Evolutionary conservation across 2,113 vertebrate species (phyloP).

Genomic region (Mormyrus lacerda): DNA sequence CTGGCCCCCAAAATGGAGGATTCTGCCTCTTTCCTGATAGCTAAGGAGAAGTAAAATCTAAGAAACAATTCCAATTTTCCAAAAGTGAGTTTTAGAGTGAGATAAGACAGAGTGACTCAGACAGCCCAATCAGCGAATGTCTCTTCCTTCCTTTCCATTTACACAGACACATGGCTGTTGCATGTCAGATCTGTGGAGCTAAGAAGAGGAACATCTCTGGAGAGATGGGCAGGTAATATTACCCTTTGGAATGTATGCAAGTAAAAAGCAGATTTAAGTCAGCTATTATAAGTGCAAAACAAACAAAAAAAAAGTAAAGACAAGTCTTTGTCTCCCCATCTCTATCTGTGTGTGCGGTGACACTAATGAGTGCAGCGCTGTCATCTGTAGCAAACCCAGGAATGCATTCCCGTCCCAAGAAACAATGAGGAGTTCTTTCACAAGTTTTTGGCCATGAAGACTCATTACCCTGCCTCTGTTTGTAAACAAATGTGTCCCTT

Average conservation of each 20-base stretch:
- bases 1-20: slow-evolving; percentile 24
- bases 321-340: not conserved
- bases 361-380: slow-evolving; percentile 8
- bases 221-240: not conserved
- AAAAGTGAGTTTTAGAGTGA: slow-evolving; percentile 23
- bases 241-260: not conserved
- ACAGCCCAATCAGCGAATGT: slow-evolving; percentile 17
- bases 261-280: not conserved
- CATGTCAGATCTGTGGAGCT: not conserved
- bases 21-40: slow-evolving; percentile 13
- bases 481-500: slow-evolving; percentile 16
- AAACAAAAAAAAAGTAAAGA: not conserved
- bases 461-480: slow-evolving; percentile 14
- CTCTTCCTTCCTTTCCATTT: not conserved
- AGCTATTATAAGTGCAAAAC: not conserved
- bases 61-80: slow-evolving; percentile 33
- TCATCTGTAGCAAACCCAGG: not conserved
- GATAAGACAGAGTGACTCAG: slow-evolving; percentile 16
- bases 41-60: not conserved
- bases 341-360: not conserved
- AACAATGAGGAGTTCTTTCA: not conserved
- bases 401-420: not conserved
- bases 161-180: not conserved
- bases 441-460: not conserved
- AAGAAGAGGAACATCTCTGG: not conserved